Evolutionary conservation across 2,888 invertebrate species (phyloP), one percentile per base, ranked within the genome.

Genomic region (Dermolepida albohirtum): DNA sequence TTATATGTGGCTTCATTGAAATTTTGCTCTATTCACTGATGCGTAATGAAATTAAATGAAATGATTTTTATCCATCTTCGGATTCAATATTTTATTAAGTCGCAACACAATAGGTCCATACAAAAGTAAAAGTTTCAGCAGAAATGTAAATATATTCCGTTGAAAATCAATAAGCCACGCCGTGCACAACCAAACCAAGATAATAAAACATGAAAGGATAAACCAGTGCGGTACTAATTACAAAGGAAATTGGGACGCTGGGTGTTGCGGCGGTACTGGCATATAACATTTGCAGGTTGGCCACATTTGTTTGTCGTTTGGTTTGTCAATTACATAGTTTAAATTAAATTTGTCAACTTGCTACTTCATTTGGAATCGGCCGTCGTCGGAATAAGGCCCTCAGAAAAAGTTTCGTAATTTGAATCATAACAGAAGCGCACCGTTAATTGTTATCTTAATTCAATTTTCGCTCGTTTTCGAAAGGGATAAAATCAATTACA

Each of bases 291-390:
- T 67, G 67, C 67, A 67, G 67, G 55, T 63, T 67, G 67, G 52
- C 67, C 67, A 67, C 67, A 52, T 62, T 63, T 63, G 62, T 67
- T 67, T 67, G 63, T 55, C 52, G 67, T 62, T 67, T 67, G 67
- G 67, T 67, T 67, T 67, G 67, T 62, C 63, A 63, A 67, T 67
- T 67, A 67, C 67, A 55, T 54, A 66, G 50, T 57, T 50, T 41
- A 59, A 66, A 66, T 66, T 59, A 50, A 59, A 66, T 57, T 59
- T 59, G 52, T 64, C 40, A 39, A 63, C 49, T 63, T 29, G 12
- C 50, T 43, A 41, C 14, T 57, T 57, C 39, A 40, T 10, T 10
- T 10, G 22, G 50, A 47, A 34, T 34, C 8, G 34, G 34, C 4
- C 47, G 47, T 16, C 14, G 14, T 47, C 10, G 50, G 8, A 22